phyloP scores from a whole-genome alignment of 1,140 invertebrate species.

The Conopomorpha cramerella region DNA sequence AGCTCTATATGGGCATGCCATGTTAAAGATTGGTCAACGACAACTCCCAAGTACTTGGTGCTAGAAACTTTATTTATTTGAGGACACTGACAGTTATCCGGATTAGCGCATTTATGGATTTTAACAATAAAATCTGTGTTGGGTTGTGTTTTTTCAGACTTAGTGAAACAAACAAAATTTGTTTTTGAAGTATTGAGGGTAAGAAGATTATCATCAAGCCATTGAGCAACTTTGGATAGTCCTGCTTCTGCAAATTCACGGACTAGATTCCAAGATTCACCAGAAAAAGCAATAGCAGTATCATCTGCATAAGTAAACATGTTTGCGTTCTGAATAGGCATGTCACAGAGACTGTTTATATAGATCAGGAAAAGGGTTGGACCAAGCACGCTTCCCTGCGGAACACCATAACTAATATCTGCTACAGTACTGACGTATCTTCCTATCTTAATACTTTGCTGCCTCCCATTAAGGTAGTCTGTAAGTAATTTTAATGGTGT shows the following conservation, averaged over 20 bases:
- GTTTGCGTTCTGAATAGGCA: neutral
- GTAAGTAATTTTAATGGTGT: neutral
- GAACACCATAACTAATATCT: neutral
- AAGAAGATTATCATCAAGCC: neutral
- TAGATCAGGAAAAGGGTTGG: slow-evolving; percentile 2
- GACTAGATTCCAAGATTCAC: neutral
- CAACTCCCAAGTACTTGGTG: neutral
- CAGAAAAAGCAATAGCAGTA: neutral
- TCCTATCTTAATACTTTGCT: neutral
- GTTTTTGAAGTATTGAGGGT: neutral
- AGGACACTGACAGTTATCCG: neutral
- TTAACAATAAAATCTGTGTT: neutral
- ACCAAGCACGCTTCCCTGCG: slow-evolving; percentile 2
- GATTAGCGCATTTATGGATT: neutral
- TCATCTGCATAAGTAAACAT: slow-evolving; percentile 3
- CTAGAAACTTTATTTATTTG: neutral
- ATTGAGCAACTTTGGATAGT: neutral
- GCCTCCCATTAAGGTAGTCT: neutral
- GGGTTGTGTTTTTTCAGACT: neutral
- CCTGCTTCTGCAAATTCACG: neutral
- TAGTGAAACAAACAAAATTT: neutral
- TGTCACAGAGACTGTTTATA: slow-evolving; percentile 1
- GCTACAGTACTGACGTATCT: neutral
- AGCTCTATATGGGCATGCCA: neutral
- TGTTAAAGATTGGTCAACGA: neutral